Percentiles rank a stretch among this genome's conserved stretches.
Conservation (phyloP, 1,140 invertebrate species). For the Elymnias hypermnestra region DNA sequence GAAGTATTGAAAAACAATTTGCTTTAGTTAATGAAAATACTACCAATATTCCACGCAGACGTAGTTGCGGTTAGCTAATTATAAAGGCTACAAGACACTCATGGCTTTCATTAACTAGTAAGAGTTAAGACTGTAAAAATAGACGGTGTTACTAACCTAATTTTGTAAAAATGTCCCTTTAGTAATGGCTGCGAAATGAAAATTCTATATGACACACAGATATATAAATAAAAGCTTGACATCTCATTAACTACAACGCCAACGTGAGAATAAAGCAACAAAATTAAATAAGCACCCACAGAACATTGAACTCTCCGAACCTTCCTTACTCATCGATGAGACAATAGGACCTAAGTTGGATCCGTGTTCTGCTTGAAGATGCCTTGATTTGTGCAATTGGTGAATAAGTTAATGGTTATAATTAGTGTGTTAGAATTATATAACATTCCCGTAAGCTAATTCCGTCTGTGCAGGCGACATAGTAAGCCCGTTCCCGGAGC, state of each 20-base stretch:
- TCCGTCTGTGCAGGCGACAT: slow-evolving; percentile 68
- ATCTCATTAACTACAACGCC: neutral
- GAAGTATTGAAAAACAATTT: too few species aligned
- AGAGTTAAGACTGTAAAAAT: too few species aligned
- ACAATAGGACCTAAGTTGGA: slow-evolving; percentile 56
- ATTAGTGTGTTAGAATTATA: slow-evolving; percentile 50
- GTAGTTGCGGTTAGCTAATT: too few species aligned
- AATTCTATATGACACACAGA: too few species aligned
- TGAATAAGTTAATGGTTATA: slow-evolving; percentile 41
- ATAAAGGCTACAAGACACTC: too few species aligned
- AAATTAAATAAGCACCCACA: slow-evolving; percentile 41
- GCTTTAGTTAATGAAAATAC: too few species aligned
- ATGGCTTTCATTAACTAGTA: too few species aligned
- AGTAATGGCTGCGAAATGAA: too few species aligned
- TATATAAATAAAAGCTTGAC: too few species aligned
- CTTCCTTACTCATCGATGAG: slow-evolving; percentile 47
- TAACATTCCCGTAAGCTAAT: slow-evolving; percentile 66
- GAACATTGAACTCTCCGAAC: slow-evolving; percentile 54
- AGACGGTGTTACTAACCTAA: too few species aligned
- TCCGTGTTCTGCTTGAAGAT: slow-evolving; percentile 60
- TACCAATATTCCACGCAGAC: too few species aligned
- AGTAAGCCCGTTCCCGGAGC: slow-evolving; percentile 62
- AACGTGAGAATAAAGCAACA: slow-evolving; percentile 37
- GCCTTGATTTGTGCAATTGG: slow-evolving; percentile 48
- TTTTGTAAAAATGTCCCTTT: too few species aligned